Evolutionary conservation across 2,888 invertebrate genomes (phyloP).

Genomic region (Nemapogon koenigi): DNA sequence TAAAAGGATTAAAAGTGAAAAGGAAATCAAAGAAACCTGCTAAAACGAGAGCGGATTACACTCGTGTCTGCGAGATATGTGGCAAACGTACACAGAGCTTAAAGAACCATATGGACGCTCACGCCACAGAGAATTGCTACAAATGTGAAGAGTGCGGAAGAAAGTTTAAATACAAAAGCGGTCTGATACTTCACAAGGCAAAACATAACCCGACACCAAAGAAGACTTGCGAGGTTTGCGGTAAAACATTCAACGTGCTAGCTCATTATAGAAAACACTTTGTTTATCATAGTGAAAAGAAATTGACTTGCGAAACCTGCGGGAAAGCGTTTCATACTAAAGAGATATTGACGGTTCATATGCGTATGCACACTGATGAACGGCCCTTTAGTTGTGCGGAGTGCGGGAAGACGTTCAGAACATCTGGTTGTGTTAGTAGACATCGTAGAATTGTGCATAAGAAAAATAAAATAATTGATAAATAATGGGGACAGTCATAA

Average conservation of each 20-base stretch:
- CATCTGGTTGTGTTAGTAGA: conserved; percentile 53
- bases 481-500: no score
- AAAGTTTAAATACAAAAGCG: conserved; percentile 55
- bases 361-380: conserved; percentile 54
- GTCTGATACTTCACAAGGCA: conserved; percentile 47
- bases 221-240: conserved; percentile 59
- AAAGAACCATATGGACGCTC: conserved; percentile 46
- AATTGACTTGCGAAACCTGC: conserved; percentile 56
- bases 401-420: conserved; percentile 55
- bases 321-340: conserved; percentile 60
- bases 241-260: conserved; percentile 56
- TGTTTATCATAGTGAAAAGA: conserved; percentile 59
- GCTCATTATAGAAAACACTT: conserved; percentile 57
- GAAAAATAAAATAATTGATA: conserved; percentile 13
- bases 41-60: conserved; percentile 39
- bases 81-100: conserved; percentile 50
- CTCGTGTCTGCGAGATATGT: conserved; percentile 55
- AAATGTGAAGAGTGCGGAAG: conserved; percentile 54
- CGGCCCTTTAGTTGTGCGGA: conserved; percentile 48
- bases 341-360: conserved; percentile 56
- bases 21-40: conserved; percentile 27
- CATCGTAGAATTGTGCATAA: conserved; percentile 52
- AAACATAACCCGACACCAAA: conserved; percentile 50
- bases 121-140: conserved; percentile 40
- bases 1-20: no score